Percentiles rank a stretch among this genome's conserved stretches.
phyloP scores from a whole-genome alignment of 2,797 vertebrate species.

The Kryptolebias ocellatus region DNA sequence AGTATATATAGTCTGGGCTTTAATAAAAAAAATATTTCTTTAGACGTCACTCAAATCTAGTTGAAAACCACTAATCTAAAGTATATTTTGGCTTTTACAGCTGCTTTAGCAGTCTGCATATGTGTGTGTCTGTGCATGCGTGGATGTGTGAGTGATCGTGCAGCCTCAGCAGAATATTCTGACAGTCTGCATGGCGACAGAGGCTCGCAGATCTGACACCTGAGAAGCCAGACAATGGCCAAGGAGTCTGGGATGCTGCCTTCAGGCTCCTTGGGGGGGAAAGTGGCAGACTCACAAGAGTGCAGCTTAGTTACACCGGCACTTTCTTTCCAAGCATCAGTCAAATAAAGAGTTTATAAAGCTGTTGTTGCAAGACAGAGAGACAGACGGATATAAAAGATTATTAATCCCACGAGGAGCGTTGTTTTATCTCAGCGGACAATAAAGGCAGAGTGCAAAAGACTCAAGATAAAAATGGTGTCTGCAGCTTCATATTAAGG shows the following conservation, averaged over 20 bases:
- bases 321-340: constrained; percentile 49
- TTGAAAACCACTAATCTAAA: neutral
- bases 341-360: constrained; percentile 54
- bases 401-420: neutral
- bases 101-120: constrained; percentile 12
- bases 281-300: constrained; percentile 40
- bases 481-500: neutral
- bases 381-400: neutral
- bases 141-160: constrained; percentile 60
- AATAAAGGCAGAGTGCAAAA: neutral
- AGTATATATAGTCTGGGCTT: no score
- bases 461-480: neutral
- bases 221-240: constrained; percentile 70
- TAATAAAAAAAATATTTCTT: no score
- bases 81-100: neutral
- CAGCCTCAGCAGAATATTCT: constrained; percentile 63
- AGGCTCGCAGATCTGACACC: constrained; percentile 80
- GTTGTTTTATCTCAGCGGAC: neutral
- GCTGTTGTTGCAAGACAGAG: constrained; percentile 20
- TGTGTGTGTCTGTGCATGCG: constrained; percentile 4
- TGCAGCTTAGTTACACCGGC: constrained; percentile 56
- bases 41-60: no score
- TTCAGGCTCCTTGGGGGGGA: constrained; percentile 44
- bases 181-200: constrained; percentile 82
- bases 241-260: constrained; percentile 68